Evolutionary conservation across 2,113 vertebrate genomes (phyloP), one percentile per base, ranked within the genome.

Genomic region (Pterocles gutturalis): DNA sequence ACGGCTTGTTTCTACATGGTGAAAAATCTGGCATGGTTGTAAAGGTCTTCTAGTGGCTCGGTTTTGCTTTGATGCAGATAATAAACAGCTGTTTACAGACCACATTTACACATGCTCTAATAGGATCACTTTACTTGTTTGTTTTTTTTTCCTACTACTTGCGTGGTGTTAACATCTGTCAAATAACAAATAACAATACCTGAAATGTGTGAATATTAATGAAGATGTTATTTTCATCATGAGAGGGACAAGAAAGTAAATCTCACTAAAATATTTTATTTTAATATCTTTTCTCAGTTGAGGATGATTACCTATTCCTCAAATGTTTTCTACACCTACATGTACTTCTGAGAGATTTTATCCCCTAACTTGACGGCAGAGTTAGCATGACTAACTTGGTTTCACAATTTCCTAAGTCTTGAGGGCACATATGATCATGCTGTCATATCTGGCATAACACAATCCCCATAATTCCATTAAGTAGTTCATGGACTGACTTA

Each of bases 31-130:
- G 46, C 4, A 28, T 49, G 36, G 46, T 25, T 48, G 46, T 77
- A 41, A 94, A 93, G 70, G 60, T 88, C 76, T 96, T 94, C 79
- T 24, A 26, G 33, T 43, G 71, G 46, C 14, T 89, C 64, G 55
- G 20, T 45, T 95, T 96, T 90, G 11, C 60, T 92, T 89, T 93
- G 86, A 89, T 75, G 69, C 21, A 89, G 67, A 78, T 83, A 93
- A 94, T 81, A 96, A 95, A 92, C 90, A 96, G 61, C 76, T 97
- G 88, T 93, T 94, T 95, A 78, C 88, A 77, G 87, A 92, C 71
- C 79, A 69, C 88, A 82, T 86, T 93, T 94, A 55, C 67, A 71
- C 64, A 75, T 73, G 36, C 19, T 84, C 61, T 93, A 93, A 60
- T 86, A 93, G 64, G 55, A 93, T 90, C 67, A 49, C 38, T 94